Evolutionary conservation across 2,113 vertebrate species (phyloP), one percentile per base, ranked within the genome.

Genomic region (Carassius auratus): DNA sequence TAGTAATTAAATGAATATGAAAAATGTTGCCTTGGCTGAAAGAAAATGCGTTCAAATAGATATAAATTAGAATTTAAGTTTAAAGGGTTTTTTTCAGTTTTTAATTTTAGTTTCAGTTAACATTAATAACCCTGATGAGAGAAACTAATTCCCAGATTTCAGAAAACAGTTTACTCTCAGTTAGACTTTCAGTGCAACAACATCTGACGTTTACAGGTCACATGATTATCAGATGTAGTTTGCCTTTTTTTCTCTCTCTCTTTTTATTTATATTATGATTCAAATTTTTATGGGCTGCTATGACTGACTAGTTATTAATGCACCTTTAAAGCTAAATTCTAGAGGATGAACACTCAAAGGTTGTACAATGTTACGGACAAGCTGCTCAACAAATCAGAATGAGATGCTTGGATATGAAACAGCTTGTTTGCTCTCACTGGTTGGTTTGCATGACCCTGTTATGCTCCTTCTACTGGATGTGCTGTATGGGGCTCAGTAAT

Each of bases 401-500:
- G n/a, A 57, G 76, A 78, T 30, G 75, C 75, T 55, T 3, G 15
- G 21, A 55, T 68, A 38, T 69, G 61, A 42, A 45, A 73, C 4
- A 79, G 76, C 61, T 78, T 68, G 80, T 76, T 57, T 80, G 75
- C 48, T 21, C 82, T 57, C 15, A 59, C 33, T 83, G 45, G 52
- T 57, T 76, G 64, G 75, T 86, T 88, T 88, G 90, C 89, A 91
- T 89, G 89, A 76, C 76, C 59, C 36, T 81, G 84, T 85, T 71
- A 64, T 82, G 68, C 75, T 86, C 89, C 83, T 82, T 86, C 81
- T 71, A 9, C 14, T 59, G 81, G 5, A 74, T 64, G 68, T 69
- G 66, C 26, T 36, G 75, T 57, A 38, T 82, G 30, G 8, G 74
- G 6, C 71, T 75, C 48, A 76, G 62, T 48, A 14, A 64, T 83